Base-by-base conservation (phyloP, 2,113 vertebrate species). In the Tachuris rubrigastra region DNA sequence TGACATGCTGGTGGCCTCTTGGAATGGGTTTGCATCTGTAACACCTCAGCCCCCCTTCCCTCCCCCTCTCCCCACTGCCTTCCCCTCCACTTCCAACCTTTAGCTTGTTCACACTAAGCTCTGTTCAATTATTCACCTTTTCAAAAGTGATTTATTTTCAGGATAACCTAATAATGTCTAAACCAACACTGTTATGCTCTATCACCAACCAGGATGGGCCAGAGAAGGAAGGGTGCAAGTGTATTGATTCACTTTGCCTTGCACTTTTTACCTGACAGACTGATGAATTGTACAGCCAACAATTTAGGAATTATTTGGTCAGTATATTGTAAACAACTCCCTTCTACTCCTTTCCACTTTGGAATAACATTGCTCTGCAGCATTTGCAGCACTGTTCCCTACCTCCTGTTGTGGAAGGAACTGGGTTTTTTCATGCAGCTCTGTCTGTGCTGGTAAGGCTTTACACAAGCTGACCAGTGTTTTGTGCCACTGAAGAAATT, bases 121-220 rank as follows among this genome's bases (percentile, higher is more conserved):
- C 78, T 96, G 90, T 90, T 90, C 97, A 97, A 93, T 96, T 93
- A 97, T 97, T 98, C 95, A 94, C 89, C 93, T 96, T 96, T 97
- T 96, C 94, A 67, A 96, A 97, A 96, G 78, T 95, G 87, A 98
- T 98, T 97, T 97, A 96, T 95, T 98, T 97, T 95, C 74, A 90
- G 95, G 71, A 95, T 97, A 96, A 96, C 76, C 90, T 95, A 97
- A 95, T 96, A 97, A 97, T 96, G 96, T 94, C 94, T 97, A 95
- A 97, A 94, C 77, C 91, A 97, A 95, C 94, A 94, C 62, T 46
- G 63, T 93, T 96, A 95, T 74, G 85, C 96, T 97, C 96, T 92
- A 19, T 96, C 95, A 96, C 93, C 82, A 84, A 67, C 63, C 79
- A 95, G 90, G 82, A 97, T 62, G 78, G 56, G 66, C 65, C 87